Conservation (phyloP, 2,113 vertebrate species). For the Aspidoscelis tigris region DNA sequence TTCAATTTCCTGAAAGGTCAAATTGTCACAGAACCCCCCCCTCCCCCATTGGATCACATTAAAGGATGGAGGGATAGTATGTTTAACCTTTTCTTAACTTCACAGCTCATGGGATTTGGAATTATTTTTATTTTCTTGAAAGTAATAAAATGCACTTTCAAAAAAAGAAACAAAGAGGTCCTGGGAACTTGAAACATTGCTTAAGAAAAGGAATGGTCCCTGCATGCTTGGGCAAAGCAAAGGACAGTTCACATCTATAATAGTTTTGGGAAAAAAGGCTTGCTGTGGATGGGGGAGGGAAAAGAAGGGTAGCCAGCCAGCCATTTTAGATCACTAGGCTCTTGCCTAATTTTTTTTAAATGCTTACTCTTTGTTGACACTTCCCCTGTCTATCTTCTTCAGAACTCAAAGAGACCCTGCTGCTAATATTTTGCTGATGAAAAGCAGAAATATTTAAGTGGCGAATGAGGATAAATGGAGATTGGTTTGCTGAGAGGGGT, state of each 20-base stretch:
- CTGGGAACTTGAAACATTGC: slow-evolving; percentile 60
- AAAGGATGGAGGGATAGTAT: slow-evolving; percentile 35
- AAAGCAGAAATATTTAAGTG: slow-evolving; percentile 55
- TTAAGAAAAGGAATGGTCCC: slow-evolving; percentile 3
- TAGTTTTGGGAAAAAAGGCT: slow-evolving; percentile 24
- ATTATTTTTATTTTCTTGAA: slow-evolving; percentile 59
- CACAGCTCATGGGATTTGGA: slow-evolving; percentile 60
- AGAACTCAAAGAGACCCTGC: slow-evolving; percentile 45
- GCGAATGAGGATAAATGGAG: slow-evolving; percentile 49
- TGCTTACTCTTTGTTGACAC: slow-evolving; percentile 46
- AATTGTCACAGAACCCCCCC: slow-evolving; percentile 34
- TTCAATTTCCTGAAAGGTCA: slow-evolving; percentile 70
- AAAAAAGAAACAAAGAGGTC: slow-evolving; percentile 34
- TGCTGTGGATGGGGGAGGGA: slow-evolving; percentile 32
- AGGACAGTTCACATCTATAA: slow-evolving; percentile 23
- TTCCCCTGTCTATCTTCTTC: slow-evolving; percentile 54
- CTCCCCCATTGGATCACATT: slow-evolving; percentile 56
- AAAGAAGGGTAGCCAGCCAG: slow-evolving; percentile 29
- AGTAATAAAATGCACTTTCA: slow-evolving; percentile 51
- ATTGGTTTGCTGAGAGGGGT: background rate
- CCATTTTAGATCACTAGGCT: slow-evolving; percentile 41
- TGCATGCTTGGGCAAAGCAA: slow-evolving; percentile 18
- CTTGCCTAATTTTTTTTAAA: slow-evolving; percentile 50
- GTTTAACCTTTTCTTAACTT: slow-evolving; percentile 59
- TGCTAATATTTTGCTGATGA: slow-evolving; percentile 50